A percentile compares a stretch with the other conserved stretches of the same genome.
phyloP scores from a whole-genome alignment of 2,888 invertebrate genomes.

The Apamea epomidion region DNA sequence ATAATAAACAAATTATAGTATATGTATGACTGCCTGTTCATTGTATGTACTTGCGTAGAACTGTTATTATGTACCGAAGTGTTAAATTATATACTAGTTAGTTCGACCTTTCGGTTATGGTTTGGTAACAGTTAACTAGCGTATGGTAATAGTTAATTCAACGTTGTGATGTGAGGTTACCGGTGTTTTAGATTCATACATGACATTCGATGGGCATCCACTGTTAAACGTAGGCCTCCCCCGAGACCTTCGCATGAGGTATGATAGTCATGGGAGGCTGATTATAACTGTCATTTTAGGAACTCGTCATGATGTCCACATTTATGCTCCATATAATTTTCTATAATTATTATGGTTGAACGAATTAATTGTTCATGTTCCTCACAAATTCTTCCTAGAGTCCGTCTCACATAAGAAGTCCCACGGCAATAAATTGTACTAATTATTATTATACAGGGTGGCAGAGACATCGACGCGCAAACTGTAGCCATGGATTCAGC shows the following conservation, averaged over 20 bases:
- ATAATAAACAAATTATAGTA: slow-evolving; percentile 61
- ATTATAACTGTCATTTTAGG: not conserved
- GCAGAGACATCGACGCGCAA: no score
- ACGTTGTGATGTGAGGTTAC: slow-evolving; percentile 30
- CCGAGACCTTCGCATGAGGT: not conserved
- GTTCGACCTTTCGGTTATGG: slow-evolving; percentile 50
- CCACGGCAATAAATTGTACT: no score
- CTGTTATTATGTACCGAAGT: slow-evolving; percentile 50
- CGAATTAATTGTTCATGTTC: not conserved
- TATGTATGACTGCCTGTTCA: slow-evolving; percentile 5
- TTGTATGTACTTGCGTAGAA: slow-evolving; percentile 20
- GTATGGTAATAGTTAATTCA: slow-evolving; percentile 40
- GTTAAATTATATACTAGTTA: slow-evolving; percentile 59
- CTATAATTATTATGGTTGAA: not conserved
- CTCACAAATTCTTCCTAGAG: not conserved
- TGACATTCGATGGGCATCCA: not conserved
- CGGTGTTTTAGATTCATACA: not conserved
- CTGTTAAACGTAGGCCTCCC: not conserved
- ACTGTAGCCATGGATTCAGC: no score
- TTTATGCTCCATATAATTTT: not conserved
- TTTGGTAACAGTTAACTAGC: slow-evolving; percentile 49
- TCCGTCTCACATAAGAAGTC: no score
- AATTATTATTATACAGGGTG: no score
- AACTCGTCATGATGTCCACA: not conserved
- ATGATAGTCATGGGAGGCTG: not conserved